Evolutionary conservation across 2,797 vertebrate species (phyloP), one percentile per base, ranked within the genome.

Genomic region (Scomberomorus guttatus): DNA sequence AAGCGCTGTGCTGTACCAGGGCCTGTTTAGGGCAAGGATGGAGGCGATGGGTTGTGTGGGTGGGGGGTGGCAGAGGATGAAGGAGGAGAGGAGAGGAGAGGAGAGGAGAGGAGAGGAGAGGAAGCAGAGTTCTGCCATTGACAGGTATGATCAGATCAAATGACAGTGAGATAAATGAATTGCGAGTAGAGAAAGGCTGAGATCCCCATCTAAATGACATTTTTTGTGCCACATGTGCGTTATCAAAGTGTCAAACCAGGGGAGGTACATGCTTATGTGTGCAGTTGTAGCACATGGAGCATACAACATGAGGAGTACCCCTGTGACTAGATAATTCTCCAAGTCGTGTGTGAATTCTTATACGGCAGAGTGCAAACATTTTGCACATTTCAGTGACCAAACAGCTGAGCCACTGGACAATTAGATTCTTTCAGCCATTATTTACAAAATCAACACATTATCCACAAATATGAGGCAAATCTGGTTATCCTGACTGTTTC

Each of bases 1-100:
- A 54, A 80, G 77, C 79, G 4, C 84, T 83, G 76, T 22, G 76
- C 84, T 75, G 75, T 55, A 83, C 50, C 75, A 52, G 72, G 74
- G 77, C 68, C 79, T 56, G 84, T 79, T 69, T 24, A 61, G 72
- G 73, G 69, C 8, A 8, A 67, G 54, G 72, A 80, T 44, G 73
- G 76, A 68, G 79, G 84, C 54, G 5, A 58, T 54, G 66, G 69
- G 66, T 62, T n/a, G 3, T 12, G 9, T 27, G 3, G 11, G 5
- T 22, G 12, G 14, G 20, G 34, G 15, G n/a, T 7, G 60, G 32
- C 27, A 9, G 69, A 62, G 24, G 50, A 27, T 18, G 56, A 18
- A 64, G 66, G 22, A 70, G 55, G 24, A 48, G 56, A 54, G 22
- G 17, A 29, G 29, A 32, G 29, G 29, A 9, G 69, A 62, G 24